Base-by-base conservation (phyloP, 2,888 invertebrate species). In the Microdon myrmicae region DNA sequence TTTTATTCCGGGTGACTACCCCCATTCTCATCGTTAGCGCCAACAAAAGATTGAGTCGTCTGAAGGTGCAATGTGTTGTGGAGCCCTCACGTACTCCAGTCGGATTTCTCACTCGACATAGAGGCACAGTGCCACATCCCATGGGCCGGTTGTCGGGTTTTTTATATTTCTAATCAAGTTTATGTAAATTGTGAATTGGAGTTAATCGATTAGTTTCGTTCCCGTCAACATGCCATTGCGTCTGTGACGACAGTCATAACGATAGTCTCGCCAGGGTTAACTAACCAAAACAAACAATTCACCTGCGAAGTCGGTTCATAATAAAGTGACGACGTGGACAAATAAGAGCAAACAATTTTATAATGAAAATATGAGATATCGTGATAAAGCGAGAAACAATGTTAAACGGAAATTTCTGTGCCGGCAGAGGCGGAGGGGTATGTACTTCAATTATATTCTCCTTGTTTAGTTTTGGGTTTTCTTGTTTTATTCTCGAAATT, bases 341-440 rank as follows among this genome's bases (percentile, higher is more conserved):
- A 39, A 41, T 28, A 19, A 32, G 7, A 38, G 51, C 34, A 31
- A 43, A 45, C 31, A 54, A n/a, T 29, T 38, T 45, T 49, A 55
- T 39, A 48, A 20, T 10, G 32, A 51, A 35, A 51, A 26, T 64
- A 58, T 64, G 64, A 47, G 14, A 19, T 25, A 32, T 23, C 37
- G 26, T 12, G 23, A 20, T 14, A 43, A 34, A 45, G 45, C 45
- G 58, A 47, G 23, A 43, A 53, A 58, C 45, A 64, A 64, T 64
- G 64, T 58, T 58, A 31, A 39, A 47, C 58, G 38, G 37, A 9
- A 14, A 51, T 25, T 51, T 58, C 23, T 64, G 58, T 44, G 47
- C 41, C 37, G 41, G 45, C 19, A 47, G 39, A 13, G 44, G 44
- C n/a, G n/a, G n/a, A 22, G 64, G 58, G 64, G 64, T 64, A 53